Percentiles rank a stretch among this genome's conserved stretches.
phyloP scores from a whole-genome alignment of 2,113 vertebrate species.

The Uropsilus gracilis region DNA sequence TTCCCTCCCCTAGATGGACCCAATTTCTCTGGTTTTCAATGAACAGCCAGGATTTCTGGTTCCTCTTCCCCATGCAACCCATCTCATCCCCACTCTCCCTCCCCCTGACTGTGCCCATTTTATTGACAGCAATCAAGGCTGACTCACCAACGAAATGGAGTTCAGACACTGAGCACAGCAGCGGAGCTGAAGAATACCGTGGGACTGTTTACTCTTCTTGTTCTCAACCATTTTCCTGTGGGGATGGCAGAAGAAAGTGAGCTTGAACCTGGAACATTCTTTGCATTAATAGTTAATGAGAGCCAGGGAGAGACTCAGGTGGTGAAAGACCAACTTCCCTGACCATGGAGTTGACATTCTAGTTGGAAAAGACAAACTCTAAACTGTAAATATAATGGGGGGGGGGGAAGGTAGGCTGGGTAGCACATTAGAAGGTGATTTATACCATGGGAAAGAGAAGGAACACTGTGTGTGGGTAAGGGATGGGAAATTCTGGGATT shows the following conservation, averaged over 20 bases:
- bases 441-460: neutral
- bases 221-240: slow-evolving; percentile 82
- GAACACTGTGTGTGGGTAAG: neutral
- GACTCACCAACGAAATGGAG: slow-evolving; percentile 81
- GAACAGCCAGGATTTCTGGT: neutral
- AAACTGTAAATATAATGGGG: neutral
- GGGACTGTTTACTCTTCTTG: slow-evolving; percentile 77
- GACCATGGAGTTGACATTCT: neutral
- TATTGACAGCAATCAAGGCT: neutral
- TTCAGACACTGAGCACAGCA: slow-evolving; percentile 75
- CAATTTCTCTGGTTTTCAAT: neutral
- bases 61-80: neutral
- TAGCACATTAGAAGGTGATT: neutral
- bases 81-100: neutral
- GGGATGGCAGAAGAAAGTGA: neutral
- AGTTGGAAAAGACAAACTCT: neutral
- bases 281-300: neutral
- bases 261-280: no score
- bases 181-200: rapidly evolving
- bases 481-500: neutral
- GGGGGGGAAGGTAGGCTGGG: neutral
- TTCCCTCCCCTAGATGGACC: neutral
- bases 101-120: neutral
- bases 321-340: neutral
- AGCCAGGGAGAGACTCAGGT: neutral